phyloP scores from a whole-genome alignment of 2,888 invertebrate species.

The Cloeon dipterum region DNA sequence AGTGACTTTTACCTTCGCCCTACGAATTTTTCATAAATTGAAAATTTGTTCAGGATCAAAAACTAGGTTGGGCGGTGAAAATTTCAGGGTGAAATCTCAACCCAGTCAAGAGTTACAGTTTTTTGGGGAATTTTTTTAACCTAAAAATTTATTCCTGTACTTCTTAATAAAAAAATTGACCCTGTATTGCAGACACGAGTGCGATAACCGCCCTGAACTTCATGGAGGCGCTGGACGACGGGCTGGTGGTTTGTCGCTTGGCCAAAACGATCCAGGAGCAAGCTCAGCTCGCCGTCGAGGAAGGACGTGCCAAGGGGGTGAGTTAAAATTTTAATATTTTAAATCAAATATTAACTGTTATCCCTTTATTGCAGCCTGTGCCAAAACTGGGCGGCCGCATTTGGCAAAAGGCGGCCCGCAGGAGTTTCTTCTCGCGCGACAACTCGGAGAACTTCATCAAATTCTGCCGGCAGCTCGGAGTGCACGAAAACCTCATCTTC shows the following conservation, averaged over 20 bases:
- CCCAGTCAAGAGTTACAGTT: no score
- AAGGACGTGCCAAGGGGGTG: conserved; percentile 35
- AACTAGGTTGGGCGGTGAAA: no score
- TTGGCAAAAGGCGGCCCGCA: conserved; percentile 60
- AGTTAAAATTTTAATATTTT: conserved; percentile 10
- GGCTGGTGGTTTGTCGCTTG: conserved; percentile 57
- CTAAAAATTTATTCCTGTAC: no score
- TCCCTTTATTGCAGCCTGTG: conserved; percentile 27
- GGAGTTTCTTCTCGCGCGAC: conserved; percentile 73
- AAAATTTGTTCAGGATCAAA: no score
- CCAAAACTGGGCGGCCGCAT: conserved; percentile 51
- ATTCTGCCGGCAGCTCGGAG: conserved; percentile 63
- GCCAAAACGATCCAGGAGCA: conserved; percentile 55
- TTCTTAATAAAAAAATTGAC: no score
- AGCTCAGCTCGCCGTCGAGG: conserved; percentile 39
- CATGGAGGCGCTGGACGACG: conserved; percentile 60
- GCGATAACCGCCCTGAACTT: conserved; percentile 58
- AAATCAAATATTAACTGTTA: neutral
- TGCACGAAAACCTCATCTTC: conserved; percentile 68
- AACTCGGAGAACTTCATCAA: conserved; percentile 75
- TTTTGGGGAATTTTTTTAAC: no score
- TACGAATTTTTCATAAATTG: no score
- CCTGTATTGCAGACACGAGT: conserved; percentile 37
- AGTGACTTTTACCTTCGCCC: no score
- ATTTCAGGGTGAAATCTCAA: no score